Conservation (phyloP, 2,797 vertebrate genomes). For the Helarctos malayanus region DNA sequence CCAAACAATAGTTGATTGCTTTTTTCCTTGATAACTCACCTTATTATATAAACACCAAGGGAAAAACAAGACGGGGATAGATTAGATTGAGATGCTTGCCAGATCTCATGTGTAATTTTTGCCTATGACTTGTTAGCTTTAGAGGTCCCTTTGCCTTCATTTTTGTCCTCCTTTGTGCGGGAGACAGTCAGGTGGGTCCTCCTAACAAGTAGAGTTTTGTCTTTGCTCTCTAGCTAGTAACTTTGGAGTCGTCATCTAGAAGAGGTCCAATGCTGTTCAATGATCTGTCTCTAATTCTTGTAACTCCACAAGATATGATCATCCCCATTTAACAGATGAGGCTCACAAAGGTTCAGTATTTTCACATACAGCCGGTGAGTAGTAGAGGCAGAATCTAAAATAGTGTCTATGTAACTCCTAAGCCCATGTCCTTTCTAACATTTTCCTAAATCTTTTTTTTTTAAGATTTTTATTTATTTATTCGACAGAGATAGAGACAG, state of each 20-base stretch:
- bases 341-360: not conserved
- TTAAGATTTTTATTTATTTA: too few relatives aligned
- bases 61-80: not conserved
- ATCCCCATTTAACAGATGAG: not conserved
- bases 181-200: too few relatives aligned
- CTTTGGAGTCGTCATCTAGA: not conserved
- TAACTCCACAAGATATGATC: not conserved
- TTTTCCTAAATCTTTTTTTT: constrained; percentile 26
- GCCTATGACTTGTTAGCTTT: not conserved
- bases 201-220: not conserved
- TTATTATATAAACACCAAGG: not conserved
- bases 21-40: not conserved
- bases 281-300: not conserved
- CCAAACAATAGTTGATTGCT: not conserved
- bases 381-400: not conserved
- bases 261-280: not conserved
- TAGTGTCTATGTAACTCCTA: not conserved
- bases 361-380: not conserved
- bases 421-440: not conserved
- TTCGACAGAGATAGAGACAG: too few relatives aligned
- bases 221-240: not conserved
- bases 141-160: not conserved
- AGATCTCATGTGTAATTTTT: not conserved
- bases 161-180: not conserved
- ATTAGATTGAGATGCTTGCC: not conserved